A percentile compares a stretch with the other conserved stretches of the same genome.
Evolutionary conservation across 2,797 vertebrate genomes (phyloP).

Genomic region (Sebastes cheni): DNA sequence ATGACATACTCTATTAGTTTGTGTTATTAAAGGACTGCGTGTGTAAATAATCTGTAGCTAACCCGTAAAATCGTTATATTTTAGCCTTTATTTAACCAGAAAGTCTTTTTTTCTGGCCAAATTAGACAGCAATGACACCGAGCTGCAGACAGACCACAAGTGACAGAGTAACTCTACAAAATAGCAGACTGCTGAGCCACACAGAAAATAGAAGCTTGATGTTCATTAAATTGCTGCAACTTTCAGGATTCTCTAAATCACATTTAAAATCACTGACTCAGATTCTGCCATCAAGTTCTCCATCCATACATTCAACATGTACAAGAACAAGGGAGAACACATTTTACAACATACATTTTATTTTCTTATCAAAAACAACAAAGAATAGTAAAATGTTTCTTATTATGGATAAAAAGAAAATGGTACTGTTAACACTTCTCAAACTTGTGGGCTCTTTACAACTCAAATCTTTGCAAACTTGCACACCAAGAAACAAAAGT

Average conservation of each 20-base stretch:
- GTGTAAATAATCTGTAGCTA: not conserved
- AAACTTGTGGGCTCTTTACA: slow-evolving; percentile 42
- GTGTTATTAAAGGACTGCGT: not conserved
- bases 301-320: not conserved
- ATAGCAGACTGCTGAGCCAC: not conserved
- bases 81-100: not conserved
- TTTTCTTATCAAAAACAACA: slow-evolving; percentile 80
- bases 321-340: not conserved
- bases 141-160: not conserved
- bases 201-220: not conserved
- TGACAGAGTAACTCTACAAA: not conserved
- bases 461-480: slow-evolving; percentile 62
- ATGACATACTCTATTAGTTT: not conserved
- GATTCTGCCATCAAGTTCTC: not conserved
- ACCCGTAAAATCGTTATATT: not conserved
- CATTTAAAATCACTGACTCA: not conserved
- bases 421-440: slow-evolving; percentile 33
- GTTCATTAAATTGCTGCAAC: not conserved
- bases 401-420: slow-evolving; percentile 66
- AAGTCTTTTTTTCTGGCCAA: not conserved
- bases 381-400: slow-evolving; percentile 70
- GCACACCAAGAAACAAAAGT: slow-evolving; percentile 51
- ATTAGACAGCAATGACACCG: not conserved
- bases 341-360: slow-evolving; percentile 52
- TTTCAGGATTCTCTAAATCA: not conserved